A percentile compares a stretch with the other conserved stretches of the same genome.
phyloP scores from a whole-genome alignment of 2,113 vertebrate genomes.

The human region DNA sequence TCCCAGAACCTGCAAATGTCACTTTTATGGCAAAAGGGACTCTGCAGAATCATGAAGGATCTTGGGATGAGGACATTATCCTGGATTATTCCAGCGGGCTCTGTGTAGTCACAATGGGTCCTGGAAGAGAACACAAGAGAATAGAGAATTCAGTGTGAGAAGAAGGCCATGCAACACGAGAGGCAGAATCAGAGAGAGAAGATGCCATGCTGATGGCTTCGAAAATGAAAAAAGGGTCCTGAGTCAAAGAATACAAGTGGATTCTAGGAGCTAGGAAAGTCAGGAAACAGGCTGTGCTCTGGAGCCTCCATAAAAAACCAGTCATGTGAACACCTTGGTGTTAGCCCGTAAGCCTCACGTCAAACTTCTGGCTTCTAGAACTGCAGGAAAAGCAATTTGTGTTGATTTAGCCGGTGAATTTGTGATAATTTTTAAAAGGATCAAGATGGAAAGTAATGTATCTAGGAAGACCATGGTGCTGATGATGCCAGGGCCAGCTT shows the following conservation, averaged over 20 bases:
- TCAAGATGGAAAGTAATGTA: rapidly evolving
- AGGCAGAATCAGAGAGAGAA: rapidly evolving
- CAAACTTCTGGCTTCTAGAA: not conserved
- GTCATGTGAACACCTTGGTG: not conserved
- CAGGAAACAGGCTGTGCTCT: not conserved
- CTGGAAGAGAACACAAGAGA: not conserved
- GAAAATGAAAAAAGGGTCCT: not conserved
- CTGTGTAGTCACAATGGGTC: not conserved
- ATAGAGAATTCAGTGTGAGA: not conserved
- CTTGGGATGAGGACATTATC: not conserved
- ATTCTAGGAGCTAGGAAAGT: not conserved
- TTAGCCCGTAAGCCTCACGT: not conserved
- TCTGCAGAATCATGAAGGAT: not conserved
- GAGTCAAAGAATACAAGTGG: rapidly evolving
- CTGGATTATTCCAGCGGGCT: not conserved
- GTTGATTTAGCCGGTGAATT: not conserved
- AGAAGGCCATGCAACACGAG: rapidly evolving
- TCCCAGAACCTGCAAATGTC: not conserved
- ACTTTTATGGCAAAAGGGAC: not conserved
- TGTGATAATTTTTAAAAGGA: not conserved
- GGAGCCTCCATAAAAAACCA: not conserved
- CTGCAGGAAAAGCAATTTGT: rapidly evolving
- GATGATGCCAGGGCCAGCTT: rapidly evolving
- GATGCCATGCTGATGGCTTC: rapidly evolving
- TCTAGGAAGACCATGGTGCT: rapidly evolving